Conservation (phyloP, 1,140 invertebrate species). For the Calosoma granatense region DNA sequence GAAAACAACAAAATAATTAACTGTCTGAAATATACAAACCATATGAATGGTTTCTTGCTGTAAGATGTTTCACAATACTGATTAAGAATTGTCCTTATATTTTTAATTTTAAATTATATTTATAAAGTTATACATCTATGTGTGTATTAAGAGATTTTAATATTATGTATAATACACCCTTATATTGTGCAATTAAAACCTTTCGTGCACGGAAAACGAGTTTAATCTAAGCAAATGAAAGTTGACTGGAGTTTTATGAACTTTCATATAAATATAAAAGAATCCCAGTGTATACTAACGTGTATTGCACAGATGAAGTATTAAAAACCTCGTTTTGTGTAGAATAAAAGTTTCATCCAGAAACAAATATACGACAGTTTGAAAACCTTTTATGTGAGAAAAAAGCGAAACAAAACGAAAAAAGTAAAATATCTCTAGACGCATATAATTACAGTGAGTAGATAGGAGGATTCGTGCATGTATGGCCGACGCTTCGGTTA, state of each 20-base stretch:
- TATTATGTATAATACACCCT: too few relatives aligned
- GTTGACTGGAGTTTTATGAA: too few relatives aligned
- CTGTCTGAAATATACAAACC: neutral
- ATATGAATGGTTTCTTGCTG: neutral
- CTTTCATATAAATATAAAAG: too few relatives aligned
- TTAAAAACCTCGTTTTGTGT: neutral
- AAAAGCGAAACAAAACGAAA: neutral
- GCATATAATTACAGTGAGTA: neutral
- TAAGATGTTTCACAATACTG: too few relatives aligned
- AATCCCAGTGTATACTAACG: neutral
- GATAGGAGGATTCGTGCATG: neutral
- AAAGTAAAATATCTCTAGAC: neutral
- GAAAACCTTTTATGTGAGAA: conserved; percentile 6
- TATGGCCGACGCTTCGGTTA: neutral
- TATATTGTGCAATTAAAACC: too few relatives aligned
- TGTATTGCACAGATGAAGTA: neutral
- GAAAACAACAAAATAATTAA: neutral
- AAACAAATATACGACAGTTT: conserved; percentile 8
- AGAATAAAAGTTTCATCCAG: neutral
- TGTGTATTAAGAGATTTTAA: too few relatives aligned
- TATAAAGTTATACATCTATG: too few relatives aligned
- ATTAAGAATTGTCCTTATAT: too few relatives aligned
- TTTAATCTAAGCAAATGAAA: too few relatives aligned
- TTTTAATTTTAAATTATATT: too few relatives aligned
- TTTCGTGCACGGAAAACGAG: too few relatives aligned